Base-by-base conservation (phyloP, 2,888 invertebrate species). In the Ennomos fuscantarius region DNA sequence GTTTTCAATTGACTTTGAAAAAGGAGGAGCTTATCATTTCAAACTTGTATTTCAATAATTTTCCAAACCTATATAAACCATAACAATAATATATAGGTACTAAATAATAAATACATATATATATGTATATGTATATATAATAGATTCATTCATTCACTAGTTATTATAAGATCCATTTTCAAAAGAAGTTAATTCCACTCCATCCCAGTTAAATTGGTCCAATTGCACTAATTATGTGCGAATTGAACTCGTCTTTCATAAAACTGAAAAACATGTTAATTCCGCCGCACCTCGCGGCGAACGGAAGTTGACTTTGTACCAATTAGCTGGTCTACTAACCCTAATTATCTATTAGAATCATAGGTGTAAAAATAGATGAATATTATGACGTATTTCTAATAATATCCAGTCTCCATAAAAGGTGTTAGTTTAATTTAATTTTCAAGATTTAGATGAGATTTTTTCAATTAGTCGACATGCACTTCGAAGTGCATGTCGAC, bases 221-320 rank as follows among this genome's bases (percentile, higher is more conserved):
- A 85, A 86, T 84, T 84, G 76, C 64, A 68, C 63, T 59, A 78
- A 80, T 45, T 3, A 78, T 79, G 62, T 47, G 56, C 59, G 63
- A 78, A 72, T 74, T 70, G 60, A 68, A 60, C 66, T 65, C 73
- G 73, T 75, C 79, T 80, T 81, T 55, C 57, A 55, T 48, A 37
- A 37, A 53, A 62, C 54, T 60, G 56, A 60, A 66, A 63, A 62
- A 66, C 62, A 59, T 50, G 58, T 53, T 62, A 64, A 66, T 62
- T 52, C 54, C 8, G 44, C 9, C 57, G 48, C 51, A 63, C 66
- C 62, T 63, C 50, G 49, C 46, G 40, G 39, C 39, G 36, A 34
- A 47, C 57, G 57, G 57, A 57, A 44, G 47, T 51, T 42, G 52
- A 58, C 53, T 53, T 53, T 58, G 58, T 45, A 41, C 52, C 49